A percentile compares a stretch with the other conserved stretches of the same genome.
Evolutionary conservation across 1,140 invertebrate genomes (phyloP).

Genomic region (Aphelenchoides fujianensis): DNA sequence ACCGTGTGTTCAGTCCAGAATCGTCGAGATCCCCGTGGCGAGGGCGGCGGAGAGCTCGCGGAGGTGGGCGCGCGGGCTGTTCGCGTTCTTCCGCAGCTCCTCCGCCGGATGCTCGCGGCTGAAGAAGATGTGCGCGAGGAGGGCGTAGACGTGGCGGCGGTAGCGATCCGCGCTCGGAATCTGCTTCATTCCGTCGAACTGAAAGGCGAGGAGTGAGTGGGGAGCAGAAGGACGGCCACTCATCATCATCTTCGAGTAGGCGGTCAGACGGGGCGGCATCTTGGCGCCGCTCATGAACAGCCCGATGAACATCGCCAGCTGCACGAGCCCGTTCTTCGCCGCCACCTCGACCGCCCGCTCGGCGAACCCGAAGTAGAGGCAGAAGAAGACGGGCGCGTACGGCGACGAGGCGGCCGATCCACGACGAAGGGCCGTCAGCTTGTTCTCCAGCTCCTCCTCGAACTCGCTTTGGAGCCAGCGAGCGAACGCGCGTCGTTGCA

Average conservation of each 20-base stretch:
- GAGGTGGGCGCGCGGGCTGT: background rate
- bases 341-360: slow-evolving; percentile 9
- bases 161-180: background rate
- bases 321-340: background rate
- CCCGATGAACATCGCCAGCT: slow-evolving; percentile 8
- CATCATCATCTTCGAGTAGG: background rate
- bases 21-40: background rate
- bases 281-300: background rate
- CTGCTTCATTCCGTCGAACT: slow-evolving; percentile 17
- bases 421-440: background rate
- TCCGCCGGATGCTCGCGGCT: background rate
- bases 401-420: background rate
- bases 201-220: no score
- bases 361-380: slow-evolving; percentile 4
- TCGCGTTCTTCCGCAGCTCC: background rate
- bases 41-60: background rate
- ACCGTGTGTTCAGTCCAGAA: background rate
- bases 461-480: slow-evolving; percentile 14
- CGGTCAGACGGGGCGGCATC: background rate
- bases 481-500: slow-evolving; percentile 15
- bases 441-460: slow-evolving; percentile 9
- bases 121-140: slow-evolving; percentile 7
- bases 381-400: slow-evolving; percentile 12
- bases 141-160: slow-evolving; percentile 2
- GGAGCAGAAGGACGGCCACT: no score